A percentile compares a stretch with the other conserved stretches of the same genome.
Conservation (phyloP, 2,888 invertebrate genomes). For the Sepiola atlantica region DNA sequence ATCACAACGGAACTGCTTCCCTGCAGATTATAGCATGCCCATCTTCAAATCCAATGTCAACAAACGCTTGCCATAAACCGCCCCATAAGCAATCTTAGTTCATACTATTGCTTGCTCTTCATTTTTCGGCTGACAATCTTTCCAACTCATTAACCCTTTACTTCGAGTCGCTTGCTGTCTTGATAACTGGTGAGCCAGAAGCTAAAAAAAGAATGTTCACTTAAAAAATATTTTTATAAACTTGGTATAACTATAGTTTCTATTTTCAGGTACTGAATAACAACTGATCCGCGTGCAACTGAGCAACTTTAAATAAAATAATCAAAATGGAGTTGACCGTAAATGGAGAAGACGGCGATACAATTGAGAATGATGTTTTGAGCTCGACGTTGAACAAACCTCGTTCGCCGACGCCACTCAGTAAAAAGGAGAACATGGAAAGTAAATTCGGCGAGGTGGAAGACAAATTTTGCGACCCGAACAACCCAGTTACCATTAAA, state of each 20-base stretch:
- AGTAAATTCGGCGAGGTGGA: slow-evolving; percentile 53
- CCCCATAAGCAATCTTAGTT: too few species aligned
- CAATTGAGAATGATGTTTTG: background rate
- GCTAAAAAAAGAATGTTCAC: too few species aligned
- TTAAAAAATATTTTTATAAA: background rate
- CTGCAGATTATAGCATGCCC: too few species aligned
- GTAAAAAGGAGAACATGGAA: background rate
- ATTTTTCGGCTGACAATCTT: too few species aligned
- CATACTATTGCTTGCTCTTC: too few species aligned
- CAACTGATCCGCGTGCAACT: background rate
- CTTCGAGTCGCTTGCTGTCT: too few species aligned
- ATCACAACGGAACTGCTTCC: too few species aligned
- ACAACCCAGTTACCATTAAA: slow-evolving; percentile 80
- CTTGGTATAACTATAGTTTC: background rate
- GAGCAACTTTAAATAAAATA: background rate
- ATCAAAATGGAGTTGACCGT: background rate
- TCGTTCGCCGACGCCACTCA: background rate
- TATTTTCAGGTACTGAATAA: background rate
- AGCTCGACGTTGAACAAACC: background rate
- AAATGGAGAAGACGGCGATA: background rate
- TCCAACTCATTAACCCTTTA: too few species aligned
- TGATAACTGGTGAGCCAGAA: too few species aligned
- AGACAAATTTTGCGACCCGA: slow-evolving; percentile 73
- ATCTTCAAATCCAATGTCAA: too few species aligned
- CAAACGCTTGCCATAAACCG: too few species aligned